These are phyloP conservation scores for Alviniconcha strummeri DNA, from an alignment of 2,888 invertebrate species.

Conservation along the genomic window DNA sequence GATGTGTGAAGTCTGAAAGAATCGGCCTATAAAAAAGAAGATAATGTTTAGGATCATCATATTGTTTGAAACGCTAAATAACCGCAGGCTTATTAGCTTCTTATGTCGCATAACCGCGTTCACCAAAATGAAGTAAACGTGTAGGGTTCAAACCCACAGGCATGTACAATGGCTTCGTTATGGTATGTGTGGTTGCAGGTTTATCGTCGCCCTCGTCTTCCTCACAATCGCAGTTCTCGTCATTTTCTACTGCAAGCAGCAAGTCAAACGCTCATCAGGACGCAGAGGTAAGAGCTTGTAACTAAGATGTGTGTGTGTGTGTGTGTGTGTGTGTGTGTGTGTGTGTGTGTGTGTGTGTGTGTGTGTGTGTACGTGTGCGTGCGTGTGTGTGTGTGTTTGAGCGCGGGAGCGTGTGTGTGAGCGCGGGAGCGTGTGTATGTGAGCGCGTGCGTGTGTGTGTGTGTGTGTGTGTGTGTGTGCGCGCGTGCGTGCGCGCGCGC, in stretches of 20 bases:
- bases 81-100: no score
- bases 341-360: neutral
- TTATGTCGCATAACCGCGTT: no score
- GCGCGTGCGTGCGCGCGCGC: neutral
- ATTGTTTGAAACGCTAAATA: no score
- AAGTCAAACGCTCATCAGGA: constrained; percentile 29
- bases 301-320: neutral
- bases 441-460: no score
- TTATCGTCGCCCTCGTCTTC: constrained; percentile 30
- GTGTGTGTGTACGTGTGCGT: neutral
- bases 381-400: neutral
- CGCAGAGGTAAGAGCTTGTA: constrained; percentile 24
- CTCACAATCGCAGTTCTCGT: constrained; percentile 31
- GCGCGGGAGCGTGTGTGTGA: no score
- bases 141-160: no score
- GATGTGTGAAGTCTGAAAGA: no score
- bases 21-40: no score
- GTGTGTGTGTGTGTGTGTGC: constrained; percentile 2
- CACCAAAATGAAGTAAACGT: no score
- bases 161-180: no score
- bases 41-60: no score
- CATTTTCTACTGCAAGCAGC: constrained; percentile 38
- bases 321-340: constrained; percentile 10
- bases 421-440: no score
- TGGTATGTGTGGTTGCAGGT: constrained; percentile 28